Evolutionary conservation across 1,140 invertebrate species (phyloP), one percentile per base, ranked within the genome.

Genomic region (Cotesia glomerata): DNA sequence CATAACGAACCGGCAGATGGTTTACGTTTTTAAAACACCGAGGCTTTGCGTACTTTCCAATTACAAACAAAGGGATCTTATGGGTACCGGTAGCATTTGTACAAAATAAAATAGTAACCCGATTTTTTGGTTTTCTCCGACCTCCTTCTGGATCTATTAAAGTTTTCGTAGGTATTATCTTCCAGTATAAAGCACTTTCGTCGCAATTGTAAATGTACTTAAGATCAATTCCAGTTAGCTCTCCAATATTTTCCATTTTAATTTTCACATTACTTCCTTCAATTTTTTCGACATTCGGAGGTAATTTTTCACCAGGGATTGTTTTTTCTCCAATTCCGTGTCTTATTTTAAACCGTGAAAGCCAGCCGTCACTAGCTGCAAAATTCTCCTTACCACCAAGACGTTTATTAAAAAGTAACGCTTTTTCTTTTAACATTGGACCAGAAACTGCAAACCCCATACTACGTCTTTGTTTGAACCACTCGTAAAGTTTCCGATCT

Each of bases 281-380:
- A 59, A n/a, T 59, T 64, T 1, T 3, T 34, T 13, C 36, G 7
- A 14, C 5, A 18, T 64, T 59, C 4, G 36, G 34, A 18, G 26
- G 64, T 61, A 61, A 34, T 56, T 71, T 63, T 71, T 64, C 62
- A 3, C 62, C 62, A 8, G 39, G 62, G 14, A 64, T 64, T 5
- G 5, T 16, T n/a, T 13, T n/a, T 11, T 64, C 32, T 49, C 16
- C 14, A 5, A 64, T 7, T 3, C 36, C 36, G n/a, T 64, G 36
- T 16, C 62, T 64, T 14, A 45, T 45, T n/a, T 64, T 64, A 16
- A 64, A 64, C 13, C 14, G 18, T 5, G 13, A 8, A 14, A 64
- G 9, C 62, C 36, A 64, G 0, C 62, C 62, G 16, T 39, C 14
- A 49, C 62, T 64, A 9, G 62, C 35, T n/a, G 2, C 13, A 35